Evolutionary conservation across 2,113 vertebrate species (phyloP).

Genomic region (Albula goreensis): DNA sequence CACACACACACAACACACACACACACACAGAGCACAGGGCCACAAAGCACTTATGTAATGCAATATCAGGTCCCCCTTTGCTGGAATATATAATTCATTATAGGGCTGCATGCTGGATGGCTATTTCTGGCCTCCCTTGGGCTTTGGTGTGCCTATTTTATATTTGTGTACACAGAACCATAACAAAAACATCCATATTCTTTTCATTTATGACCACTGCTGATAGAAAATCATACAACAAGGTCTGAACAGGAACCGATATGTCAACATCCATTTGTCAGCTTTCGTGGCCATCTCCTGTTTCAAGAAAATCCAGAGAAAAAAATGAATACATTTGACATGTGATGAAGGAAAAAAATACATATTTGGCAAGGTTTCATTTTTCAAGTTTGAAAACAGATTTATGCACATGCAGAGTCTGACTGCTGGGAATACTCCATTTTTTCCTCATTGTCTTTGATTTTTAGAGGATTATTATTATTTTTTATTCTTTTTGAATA

Average conservation of each 20-base stretch:
- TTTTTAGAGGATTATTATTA: not conserved
- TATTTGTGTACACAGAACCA: not conserved
- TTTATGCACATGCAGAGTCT: not conserved
- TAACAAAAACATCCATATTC: not conserved
- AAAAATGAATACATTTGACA: too few species aligned
- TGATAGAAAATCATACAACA: too few species aligned
- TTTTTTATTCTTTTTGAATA: not conserved
- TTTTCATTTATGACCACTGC: not conserved
- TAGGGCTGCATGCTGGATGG: conserved; percentile 32
- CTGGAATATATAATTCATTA: conserved; percentile 30
- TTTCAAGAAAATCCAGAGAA: too few species aligned
- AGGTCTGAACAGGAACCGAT: too few species aligned
- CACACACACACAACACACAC: not conserved
- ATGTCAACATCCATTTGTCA: too few species aligned
- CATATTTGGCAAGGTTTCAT: not conserved
- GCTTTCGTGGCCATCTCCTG: too few species aligned
- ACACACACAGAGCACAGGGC: conserved; percentile 2
- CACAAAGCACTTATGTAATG: not conserved
- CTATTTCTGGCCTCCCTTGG: conserved; percentile 18
- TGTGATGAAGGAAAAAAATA: too few species aligned
- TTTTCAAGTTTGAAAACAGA: not conserved
- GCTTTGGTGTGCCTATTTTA: not conserved
- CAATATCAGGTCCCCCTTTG: not conserved
- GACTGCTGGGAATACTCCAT: not conserved
- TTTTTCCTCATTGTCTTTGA: not conserved